These are phyloP conservation scores for Theonella swinhoei DNA, from an alignment of 37 sponge, comb jelly and placozoan species.

Conservation along the genomic window DNA sequence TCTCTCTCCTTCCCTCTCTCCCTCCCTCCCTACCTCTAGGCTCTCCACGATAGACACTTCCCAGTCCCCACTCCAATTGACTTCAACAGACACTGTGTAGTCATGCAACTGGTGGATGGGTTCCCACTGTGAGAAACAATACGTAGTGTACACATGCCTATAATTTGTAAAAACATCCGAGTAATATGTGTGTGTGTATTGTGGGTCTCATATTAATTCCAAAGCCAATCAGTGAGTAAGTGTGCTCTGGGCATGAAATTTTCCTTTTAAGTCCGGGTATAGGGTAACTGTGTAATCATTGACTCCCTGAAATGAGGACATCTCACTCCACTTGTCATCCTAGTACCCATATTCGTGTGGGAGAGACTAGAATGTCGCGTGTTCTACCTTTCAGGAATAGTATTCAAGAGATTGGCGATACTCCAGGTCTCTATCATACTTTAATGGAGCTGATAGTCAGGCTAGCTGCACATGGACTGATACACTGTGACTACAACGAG, in stretches of 20 bases:
- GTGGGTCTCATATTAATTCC: no score
- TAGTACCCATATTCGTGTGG: no score
- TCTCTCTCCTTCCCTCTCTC: neutral
- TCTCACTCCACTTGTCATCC: no score
- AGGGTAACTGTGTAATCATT: no score
- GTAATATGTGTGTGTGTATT: no score
- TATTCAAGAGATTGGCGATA: constrained; percentile 65
- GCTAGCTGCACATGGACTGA: constrained; percentile 85
- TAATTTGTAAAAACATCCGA: no score
- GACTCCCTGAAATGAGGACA: no score
- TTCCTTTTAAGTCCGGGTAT: no score
- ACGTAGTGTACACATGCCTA: neutral
- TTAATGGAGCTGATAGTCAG: constrained; percentile 87
- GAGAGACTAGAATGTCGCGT: no score
- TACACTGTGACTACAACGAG: constrained; percentile 99
- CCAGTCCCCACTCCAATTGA: constrained; percentile 93
- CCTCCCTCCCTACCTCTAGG: constrained; percentile 45
- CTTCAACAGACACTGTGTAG: constrained; percentile 96
- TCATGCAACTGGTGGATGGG: constrained; percentile 94
- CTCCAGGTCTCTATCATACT: constrained; percentile 41
- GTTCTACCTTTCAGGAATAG: no score
- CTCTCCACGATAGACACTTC: constrained; percentile 81
- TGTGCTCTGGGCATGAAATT: no score
- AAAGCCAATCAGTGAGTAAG: no score
- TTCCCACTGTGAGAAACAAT: constrained; percentile 83